A percentile compares a stretch with the other conserved stretches of the same genome.
Evolutionary conservation across 2,888 invertebrate species (phyloP).

Genomic region (Pheosia gnoma): DNA sequence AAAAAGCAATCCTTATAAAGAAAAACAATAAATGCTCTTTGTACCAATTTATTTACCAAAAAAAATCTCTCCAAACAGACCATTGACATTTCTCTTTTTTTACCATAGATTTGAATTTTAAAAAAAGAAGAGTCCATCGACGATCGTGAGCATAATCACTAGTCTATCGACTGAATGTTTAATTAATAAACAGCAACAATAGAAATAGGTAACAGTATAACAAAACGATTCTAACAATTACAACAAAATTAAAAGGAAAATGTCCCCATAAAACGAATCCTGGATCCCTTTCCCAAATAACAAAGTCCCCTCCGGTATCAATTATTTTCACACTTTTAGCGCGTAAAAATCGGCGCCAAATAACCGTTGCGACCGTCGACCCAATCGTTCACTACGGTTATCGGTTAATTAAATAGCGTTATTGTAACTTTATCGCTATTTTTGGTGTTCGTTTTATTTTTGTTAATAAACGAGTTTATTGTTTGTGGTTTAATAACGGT

Average conservation of each 20-base stretch:
- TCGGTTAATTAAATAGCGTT: conserved; percentile 10
- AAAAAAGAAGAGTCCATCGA: no score
- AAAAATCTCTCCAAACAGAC: no score
- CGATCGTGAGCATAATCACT: no score
- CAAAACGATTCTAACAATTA: not conserved
- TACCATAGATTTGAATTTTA: no score
- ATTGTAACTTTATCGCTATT: conserved; percentile 6
- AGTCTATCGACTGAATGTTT: no score
- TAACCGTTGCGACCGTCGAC: conserved; percentile 35
- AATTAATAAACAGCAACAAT: no score
- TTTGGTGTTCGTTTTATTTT: conserved; percentile 1
- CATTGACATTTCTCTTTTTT: no score
- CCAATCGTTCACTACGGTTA: conserved; percentile 9
- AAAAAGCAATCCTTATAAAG: conserved; percentile 1
- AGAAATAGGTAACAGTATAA: no score
- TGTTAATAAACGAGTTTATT: not conserved
- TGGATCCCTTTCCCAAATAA: conserved; percentile 21
- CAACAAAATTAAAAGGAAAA: conserved; percentile 6
- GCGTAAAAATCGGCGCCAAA: conserved; percentile 51
- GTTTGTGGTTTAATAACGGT: not conserved
- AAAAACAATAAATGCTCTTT: not conserved
- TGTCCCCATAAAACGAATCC: conserved; percentile 7
- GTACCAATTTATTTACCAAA: no score
- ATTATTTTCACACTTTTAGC: conserved; percentile 14
- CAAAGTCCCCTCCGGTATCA: conserved; percentile 33